Percentiles rank a stretch among this genome's conserved stretches.
Evolutionary conservation across 2,113 vertebrate species (phyloP).

Genomic region (Cervus canadensis): DNA sequence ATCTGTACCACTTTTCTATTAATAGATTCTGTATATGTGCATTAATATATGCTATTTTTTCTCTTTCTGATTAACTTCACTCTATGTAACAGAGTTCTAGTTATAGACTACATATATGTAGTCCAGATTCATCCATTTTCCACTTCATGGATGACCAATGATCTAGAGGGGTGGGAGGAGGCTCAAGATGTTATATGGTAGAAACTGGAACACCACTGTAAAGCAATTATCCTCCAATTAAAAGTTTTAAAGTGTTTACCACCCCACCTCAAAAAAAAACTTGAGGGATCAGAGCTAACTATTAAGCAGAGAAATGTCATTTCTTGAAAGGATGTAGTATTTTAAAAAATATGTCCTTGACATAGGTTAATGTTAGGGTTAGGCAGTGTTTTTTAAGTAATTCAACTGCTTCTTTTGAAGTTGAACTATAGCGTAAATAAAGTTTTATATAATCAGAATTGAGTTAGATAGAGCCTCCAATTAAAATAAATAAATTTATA

Average conservation of each 20-base stretch:
- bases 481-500: no score
- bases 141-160: background rate
- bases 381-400: background rate
- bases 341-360: background rate
- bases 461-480: background rate
- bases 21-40: background rate
- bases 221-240: background rate
- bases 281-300: background rate
- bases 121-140: background rate
- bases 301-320: background rate
- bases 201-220: background rate
- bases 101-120: background rate
- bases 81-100: background rate
- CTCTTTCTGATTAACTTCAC: background rate
- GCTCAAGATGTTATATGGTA: background rate
- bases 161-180: background rate
- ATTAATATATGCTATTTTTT: background rate
- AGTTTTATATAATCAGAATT: background rate
- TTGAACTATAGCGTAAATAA: background rate
- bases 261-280: background rate
- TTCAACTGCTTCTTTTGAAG: background rate
- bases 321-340: background rate
- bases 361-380: background rate
- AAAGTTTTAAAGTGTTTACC: background rate
- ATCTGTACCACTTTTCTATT: background rate